Evolutionary conservation across 1,140 invertebrate species (phyloP), one percentile per base, ranked within the genome.

Genomic region (Heliconius melpomene): DNA sequence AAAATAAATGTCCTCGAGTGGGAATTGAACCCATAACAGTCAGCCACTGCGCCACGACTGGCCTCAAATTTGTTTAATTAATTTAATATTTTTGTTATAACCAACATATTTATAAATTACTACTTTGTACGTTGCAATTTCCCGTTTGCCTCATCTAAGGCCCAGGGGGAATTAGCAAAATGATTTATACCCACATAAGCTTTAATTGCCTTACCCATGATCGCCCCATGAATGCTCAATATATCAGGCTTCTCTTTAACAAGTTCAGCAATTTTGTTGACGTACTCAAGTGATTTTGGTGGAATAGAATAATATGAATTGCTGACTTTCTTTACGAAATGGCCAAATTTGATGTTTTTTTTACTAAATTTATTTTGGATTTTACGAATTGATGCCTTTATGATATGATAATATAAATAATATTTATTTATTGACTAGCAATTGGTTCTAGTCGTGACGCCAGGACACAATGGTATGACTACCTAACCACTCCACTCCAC

Each of bases 131-230:
- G 77, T 66, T 81, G 38, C 77, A 82, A 76, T 82, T 78, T 79
- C 72, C 72, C 66, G 46, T 60, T 29, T 57, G 54, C 66, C 60
- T 79, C 78, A 75, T 73, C 72, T 29, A 70, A 74, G 26, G 54
- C 66, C 75, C 60, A 40, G 36, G 40, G 73, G 75, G 78, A 78
- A 36, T 60, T 57, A 82, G 70, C 74, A 72, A 66, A 75, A 80
- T 82, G 78, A 82, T 82, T 82, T 82, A 82, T 77, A 75, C 54
- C n/a, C 50, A 46, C 75, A 75, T 52, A 74, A 82, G 75, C 23
- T 54, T 79, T 79, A 77, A 79, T 82, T 82, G 75, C 52, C 36
- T 73, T 73, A 73, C 77, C 52, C 26, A 50, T 78, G 50, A 77
- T 78, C 54, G 20, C 23, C 16, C 54, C 60, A 66, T 66, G 60